Evolutionary conservation across 2,888 invertebrate species (phyloP).

Genomic region (Nomada fabriciana): DNA sequence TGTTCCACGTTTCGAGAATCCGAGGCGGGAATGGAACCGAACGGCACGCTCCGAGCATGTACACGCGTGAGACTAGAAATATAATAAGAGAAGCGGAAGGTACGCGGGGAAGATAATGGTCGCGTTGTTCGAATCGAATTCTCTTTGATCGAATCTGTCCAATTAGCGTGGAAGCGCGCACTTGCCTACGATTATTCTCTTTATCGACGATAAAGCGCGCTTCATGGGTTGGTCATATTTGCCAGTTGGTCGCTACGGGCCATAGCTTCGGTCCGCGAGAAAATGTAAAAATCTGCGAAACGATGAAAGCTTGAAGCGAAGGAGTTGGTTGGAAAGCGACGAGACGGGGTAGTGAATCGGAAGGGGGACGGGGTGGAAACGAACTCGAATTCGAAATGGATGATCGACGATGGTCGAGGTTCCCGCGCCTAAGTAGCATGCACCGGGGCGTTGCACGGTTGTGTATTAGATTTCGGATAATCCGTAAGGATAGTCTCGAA

Average conservation of each 20-base stretch:
- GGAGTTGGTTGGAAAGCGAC: neutral
- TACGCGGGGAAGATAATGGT: slow-evolving; percentile 42
- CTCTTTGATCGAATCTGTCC: slow-evolving; percentile 57
- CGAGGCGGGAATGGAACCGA: neutral
- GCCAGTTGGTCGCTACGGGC: too few species aligned
- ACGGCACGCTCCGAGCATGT: too few species aligned
- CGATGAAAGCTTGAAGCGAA: neutral
- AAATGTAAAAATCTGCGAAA: neutral
- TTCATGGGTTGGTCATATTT: too few species aligned
- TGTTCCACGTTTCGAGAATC: neutral
- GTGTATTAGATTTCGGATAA: slow-evolving; percentile 79
- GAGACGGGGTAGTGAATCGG: neutral
- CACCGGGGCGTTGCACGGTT: slow-evolving; percentile 56
- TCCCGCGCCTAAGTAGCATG: neutral
- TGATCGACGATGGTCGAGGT: neutral
- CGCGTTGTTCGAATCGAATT: slow-evolving; percentile 54
- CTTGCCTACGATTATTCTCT: slow-evolving; percentile 64
- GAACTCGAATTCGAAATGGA: neutral
- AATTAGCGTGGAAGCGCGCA: slow-evolving; percentile 8
- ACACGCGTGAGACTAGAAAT: neutral
- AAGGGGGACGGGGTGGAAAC: neutral
- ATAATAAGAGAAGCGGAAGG: slow-evolving; percentile 27
- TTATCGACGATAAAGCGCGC: slow-evolving; percentile 11
- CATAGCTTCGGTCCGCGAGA: neutral
- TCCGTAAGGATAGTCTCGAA: slow-evolving; percentile 72